phyloP scores from a whole-genome alignment of 2,888 invertebrate species.

The Thalpophila matura region DNA sequence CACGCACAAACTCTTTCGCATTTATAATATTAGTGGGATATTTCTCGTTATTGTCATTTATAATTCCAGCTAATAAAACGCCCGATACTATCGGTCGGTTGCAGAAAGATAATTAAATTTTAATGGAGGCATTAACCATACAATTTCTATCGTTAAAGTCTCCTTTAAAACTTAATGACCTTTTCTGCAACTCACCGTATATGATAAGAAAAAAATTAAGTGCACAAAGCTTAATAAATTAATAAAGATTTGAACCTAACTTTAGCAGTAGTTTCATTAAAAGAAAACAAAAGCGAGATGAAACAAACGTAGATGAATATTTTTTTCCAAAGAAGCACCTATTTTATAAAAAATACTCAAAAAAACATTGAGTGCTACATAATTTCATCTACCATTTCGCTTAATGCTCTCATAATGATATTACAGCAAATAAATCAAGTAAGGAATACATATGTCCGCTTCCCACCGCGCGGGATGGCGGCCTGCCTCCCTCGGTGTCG shows the following conservation, averaged over 20 bases:
- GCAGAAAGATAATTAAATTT: too few species aligned
- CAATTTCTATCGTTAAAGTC: too few species aligned
- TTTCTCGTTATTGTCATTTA: too few species aligned
- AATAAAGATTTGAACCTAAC: background rate
- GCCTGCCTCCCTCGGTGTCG: constrained; percentile 47
- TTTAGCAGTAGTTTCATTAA: background rate
- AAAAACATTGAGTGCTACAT: constrained; percentile 30
- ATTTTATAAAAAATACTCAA: background rate
- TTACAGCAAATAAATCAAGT: constrained; percentile 51
- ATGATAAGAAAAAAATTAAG: background rate
- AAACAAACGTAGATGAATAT: background rate
- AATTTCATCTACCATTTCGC: constrained; percentile 32
- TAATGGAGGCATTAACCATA: too few species aligned
- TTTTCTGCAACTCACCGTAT: too few species aligned
- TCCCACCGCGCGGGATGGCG: constrained; percentile 49
- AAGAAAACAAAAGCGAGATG: background rate
- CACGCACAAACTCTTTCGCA: too few species aligned
- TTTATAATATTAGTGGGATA: too few species aligned
- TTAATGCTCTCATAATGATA: constrained; percentile 41
- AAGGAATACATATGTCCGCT: constrained; percentile 47
- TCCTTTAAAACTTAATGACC: too few species aligned
- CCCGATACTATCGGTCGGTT: too few species aligned
- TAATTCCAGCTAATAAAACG: constrained; percentile 5
- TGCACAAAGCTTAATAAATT: background rate
- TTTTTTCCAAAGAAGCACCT: background rate